Conservation (phyloP, 2,797 vertebrate species). For the Clarias platycephalus region DNA sequence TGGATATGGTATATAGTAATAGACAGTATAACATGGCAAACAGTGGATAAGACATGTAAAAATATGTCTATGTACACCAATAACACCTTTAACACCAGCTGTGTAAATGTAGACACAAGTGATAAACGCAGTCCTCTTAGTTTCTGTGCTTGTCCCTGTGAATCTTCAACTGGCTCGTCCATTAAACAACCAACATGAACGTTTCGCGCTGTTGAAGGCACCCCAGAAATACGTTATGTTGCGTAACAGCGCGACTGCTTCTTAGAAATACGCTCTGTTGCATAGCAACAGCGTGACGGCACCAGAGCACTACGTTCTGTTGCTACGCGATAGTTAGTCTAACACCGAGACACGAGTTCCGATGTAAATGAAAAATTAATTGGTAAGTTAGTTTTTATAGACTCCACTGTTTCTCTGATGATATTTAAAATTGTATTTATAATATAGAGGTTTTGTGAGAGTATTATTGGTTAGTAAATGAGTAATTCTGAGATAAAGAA, state of each 20-base stretch:
- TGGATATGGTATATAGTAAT: too few species aligned
- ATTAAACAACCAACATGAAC: not conserved
- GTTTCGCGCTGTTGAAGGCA: not conserved
- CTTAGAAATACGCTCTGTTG: too few species aligned
- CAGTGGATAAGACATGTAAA: too few species aligned
- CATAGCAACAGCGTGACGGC: slow-evolving; percentile 3
- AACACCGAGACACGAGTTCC: not conserved
- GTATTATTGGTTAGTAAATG: not conserved
- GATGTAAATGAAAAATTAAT: not conserved
- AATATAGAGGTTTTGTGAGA: not conserved
- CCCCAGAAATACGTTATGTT: slow-evolving; percentile 2
- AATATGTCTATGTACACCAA: too few species aligned
- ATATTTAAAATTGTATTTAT: not conserved
- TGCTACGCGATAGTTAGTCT: slow-evolving; percentile 35
- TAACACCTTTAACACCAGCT: not conserved
- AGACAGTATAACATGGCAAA: too few species aligned
- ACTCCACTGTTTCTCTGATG: not conserved
- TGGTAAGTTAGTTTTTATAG: slow-evolving; percentile 2
- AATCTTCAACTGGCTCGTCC: not conserved
- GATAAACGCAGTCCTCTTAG: not conserved
- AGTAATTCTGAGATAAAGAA: not conserved
- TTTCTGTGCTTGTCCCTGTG: not conserved
- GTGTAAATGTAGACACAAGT: not conserved
- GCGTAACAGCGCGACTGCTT: not conserved
- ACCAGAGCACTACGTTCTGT: not conserved